phyloP scores from a whole-genome alignment of 1,140 invertebrate genomes.

The honey bee (Apis mellifera) region DNA sequence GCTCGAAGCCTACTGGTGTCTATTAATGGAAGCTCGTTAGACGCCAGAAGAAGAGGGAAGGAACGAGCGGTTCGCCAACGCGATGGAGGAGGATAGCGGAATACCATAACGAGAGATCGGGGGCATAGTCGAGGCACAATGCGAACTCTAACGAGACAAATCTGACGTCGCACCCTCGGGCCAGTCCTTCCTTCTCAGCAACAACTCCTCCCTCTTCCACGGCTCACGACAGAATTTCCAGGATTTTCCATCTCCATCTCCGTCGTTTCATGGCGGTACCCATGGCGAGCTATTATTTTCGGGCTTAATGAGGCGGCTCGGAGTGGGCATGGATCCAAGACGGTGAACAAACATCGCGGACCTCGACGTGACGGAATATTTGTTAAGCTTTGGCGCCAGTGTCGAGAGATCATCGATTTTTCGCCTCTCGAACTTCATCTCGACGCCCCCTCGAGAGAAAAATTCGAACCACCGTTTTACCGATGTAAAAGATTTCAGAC shows the following conservation, averaged over 20 bases:
- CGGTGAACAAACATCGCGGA: conserved; percentile 22
- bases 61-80: neutral
- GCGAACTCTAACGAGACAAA: conserved; percentile 81
- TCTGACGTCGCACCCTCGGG: conserved; percentile 76
- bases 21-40: conserved; percentile 67
- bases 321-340: conserved; percentile 24
- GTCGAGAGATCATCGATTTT: neutral
- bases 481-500: neutral
- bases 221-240: conserved; percentile 26
- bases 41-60: conserved; percentile 35
- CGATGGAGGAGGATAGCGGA: conserved; percentile 10
- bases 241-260: neutral
- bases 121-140: conserved; percentile 76
- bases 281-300: conserved; percentile 32
- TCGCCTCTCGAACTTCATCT: neutral
- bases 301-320: conserved; percentile 36
- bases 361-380: neutral
- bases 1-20: conserved; percentile 35
- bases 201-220: conserved; percentile 40
- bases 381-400: neutral
- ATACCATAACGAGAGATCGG: conserved; percentile 59
- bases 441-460: neutral
- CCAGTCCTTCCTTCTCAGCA: conserved; percentile 44
- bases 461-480: neutral
- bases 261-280: conserved; percentile 9